Evolutionary conservation across 2,888 invertebrate genomes (phyloP).

Genomic region (Latrodectus hesperus): DNA sequence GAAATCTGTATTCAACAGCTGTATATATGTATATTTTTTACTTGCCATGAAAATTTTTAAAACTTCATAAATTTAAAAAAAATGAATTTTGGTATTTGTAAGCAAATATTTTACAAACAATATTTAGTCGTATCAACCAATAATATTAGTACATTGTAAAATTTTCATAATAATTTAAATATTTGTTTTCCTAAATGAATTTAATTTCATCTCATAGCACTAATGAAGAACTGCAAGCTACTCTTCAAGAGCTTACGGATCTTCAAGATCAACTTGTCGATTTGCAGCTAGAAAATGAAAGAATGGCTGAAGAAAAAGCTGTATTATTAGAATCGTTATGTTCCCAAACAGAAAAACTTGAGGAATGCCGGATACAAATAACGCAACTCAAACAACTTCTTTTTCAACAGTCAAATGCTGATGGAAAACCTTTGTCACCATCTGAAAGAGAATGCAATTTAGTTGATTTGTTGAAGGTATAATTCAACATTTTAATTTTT

Average conservation of each 20-base stretch:
- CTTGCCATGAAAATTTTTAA: too few relatives aligned
- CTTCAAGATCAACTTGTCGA: constrained; percentile 90
- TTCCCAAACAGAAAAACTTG: constrained; percentile 92
- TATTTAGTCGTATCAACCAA: too few relatives aligned
- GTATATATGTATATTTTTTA: too few relatives aligned
- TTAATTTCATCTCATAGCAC: constrained; percentile 79
- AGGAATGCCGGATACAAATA: constrained; percentile 88
- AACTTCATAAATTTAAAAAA: too few relatives aligned
- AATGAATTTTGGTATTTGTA: too few relatives aligned
- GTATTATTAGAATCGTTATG: constrained; percentile 92
- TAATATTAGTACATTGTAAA: too few relatives aligned
- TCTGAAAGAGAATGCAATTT: constrained; percentile 79
- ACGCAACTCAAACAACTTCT: constrained; percentile 87
- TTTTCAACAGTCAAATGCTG: constrained; percentile 73
- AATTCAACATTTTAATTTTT: not conserved
- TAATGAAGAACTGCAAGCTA: constrained; percentile 93
- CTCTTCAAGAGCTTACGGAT: constrained; percentile 92
- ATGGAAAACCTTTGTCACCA: constrained; percentile 29
- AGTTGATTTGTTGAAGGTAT: constrained; percentile 86
- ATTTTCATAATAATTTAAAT: too few relatives aligned
- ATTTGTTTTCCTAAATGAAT: too few relatives aligned
- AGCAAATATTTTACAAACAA: too few relatives aligned
- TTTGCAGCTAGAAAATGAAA: constrained; percentile 89
- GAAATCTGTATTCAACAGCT: too few relatives aligned
- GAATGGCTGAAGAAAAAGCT: constrained; percentile 90